A percentile compares a stretch with the other conserved stretches of the same genome.
Conservation (phyloP, 2,113 vertebrate species). For the Eidolon helvum region DNA sequence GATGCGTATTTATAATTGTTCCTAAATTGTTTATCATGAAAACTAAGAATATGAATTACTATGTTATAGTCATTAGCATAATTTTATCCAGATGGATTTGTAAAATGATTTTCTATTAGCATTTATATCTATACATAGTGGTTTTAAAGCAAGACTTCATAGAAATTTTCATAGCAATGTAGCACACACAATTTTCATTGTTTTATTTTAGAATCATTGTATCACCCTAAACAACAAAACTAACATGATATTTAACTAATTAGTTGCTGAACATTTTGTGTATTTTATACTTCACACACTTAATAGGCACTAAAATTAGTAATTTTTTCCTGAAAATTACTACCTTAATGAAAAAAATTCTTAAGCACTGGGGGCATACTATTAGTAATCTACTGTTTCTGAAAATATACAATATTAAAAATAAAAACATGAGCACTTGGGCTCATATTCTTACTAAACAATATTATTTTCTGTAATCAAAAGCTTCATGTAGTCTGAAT, state of each 20-base stretch:
- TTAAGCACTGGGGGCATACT: neutral
- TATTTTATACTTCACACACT: slow-evolving; percentile 11
- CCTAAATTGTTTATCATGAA: slow-evolving; percentile 11
- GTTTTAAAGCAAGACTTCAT: neutral
- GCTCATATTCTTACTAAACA: neutral
- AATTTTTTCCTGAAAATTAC: neutral
- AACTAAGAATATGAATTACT: slow-evolving; percentile 21
- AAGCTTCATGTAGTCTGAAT: neutral
- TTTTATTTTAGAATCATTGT: neutral
- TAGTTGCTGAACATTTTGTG: neutral
- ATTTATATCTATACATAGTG: neutral
- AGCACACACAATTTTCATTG: neutral
- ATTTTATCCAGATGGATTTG: neutral
- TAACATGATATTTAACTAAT: neutral
- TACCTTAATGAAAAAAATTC: neutral
- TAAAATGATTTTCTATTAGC: neutral
- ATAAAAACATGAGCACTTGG: neutral
- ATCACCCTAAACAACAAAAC: neutral
- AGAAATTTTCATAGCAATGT: neutral
- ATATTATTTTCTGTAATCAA: neutral
- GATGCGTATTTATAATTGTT: neutral
- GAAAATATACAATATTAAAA: neutral
- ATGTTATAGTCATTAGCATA: slow-evolving; percentile 1
- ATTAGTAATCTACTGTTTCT: neutral
- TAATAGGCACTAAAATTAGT: neutral